Conservation (phyloP, 2,113 vertebrate species). For the Scytalopus superciliaris region DNA sequence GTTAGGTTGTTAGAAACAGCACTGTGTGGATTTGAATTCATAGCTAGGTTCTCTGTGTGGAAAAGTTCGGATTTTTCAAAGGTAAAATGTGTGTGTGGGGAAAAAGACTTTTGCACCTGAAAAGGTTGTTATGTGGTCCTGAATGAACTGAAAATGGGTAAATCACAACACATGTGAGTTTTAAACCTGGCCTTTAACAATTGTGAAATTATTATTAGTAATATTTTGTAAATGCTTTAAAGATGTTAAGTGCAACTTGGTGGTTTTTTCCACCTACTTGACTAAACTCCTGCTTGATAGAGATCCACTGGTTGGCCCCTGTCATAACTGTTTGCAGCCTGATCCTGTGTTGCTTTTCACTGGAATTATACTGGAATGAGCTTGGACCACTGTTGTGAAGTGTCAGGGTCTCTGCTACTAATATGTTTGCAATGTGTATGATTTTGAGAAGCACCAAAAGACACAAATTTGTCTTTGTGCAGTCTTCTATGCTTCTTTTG, state of each 20-base stretch:
- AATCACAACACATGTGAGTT: neutral
- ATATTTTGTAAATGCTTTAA: neutral
- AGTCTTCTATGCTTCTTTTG: too few relatives aligned
- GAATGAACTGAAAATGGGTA: neutral
- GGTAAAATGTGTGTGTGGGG: fast-evolving
- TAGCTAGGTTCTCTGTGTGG: neutral
- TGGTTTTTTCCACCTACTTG: neutral
- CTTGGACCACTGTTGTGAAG: neutral
- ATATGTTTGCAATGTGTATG: fast-evolving
- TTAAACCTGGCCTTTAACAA: neutral
- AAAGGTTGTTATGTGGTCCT: fast-evolving
- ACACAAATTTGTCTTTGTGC: too few relatives aligned
- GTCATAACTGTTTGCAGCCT: neutral
- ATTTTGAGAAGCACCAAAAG: neutral
- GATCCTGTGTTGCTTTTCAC: neutral
- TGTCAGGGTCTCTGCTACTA: neutral
- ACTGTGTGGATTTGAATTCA: neutral
- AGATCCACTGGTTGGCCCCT: neutral
- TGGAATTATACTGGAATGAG: neutral
- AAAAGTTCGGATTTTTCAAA: neutral
- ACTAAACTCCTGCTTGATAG: neutral
- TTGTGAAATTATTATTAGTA: neutral
- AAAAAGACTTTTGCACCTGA: neutral
- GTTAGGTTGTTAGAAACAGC: neutral
- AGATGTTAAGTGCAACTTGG: neutral